Conservation (phyloP, 2,888 invertebrate genomes). For the Agonopterix arenella region DNA sequence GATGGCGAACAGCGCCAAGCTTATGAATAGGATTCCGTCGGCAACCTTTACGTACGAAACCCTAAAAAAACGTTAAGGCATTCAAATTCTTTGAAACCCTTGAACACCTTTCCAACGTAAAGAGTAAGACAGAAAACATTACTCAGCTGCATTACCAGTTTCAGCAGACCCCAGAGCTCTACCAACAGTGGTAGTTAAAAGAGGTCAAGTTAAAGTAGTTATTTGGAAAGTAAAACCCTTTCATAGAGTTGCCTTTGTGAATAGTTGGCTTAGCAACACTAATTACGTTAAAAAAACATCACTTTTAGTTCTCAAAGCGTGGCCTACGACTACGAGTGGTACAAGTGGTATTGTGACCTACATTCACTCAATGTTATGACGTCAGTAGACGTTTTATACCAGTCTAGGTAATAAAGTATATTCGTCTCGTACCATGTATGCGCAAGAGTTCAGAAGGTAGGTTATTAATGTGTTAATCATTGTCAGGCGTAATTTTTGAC, state of each 20-base stretch:
- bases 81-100: no score
- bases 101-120: no score
- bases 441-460: no score
- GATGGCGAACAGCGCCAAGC: no score
- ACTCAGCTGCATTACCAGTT: neutral
- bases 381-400: neutral
- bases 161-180: neutral
- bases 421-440: no score
- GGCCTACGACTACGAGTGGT: neutral
- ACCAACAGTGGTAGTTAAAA: neutral
- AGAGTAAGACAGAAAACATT: neutral
- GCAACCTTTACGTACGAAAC: no score
- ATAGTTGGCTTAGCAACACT: conserved; percentile 11
- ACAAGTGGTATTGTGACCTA: neutral
- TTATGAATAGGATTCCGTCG: no score
- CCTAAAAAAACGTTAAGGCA: no score
- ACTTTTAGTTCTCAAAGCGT: conserved; percentile 6
- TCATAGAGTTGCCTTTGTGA: conserved; percentile 8
- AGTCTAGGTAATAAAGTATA: no score
- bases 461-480: no score
- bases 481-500: no score
- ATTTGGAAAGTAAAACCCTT: conserved; percentile 3
- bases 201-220: neutral
- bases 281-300: conserved; percentile 16
- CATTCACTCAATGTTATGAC: neutral